Base-by-base conservation (phyloP, 2,113 vertebrate genomes). In the Oplegnathus fasciatus region DNA sequence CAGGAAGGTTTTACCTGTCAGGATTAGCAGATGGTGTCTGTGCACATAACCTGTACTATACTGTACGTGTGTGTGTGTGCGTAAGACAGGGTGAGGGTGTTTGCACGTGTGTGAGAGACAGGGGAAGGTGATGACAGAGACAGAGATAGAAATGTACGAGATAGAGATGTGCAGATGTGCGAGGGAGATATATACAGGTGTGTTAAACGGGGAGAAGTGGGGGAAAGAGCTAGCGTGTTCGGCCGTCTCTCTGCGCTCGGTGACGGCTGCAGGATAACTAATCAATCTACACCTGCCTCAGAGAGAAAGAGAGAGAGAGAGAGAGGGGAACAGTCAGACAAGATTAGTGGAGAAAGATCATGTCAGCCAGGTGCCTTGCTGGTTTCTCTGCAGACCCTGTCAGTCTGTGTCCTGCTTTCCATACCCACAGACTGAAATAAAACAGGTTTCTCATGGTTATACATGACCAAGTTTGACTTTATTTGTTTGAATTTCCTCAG, bases 201-300 rank as follows among this genome's bases (percentile, higher is more conserved):
- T 86, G 92, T 80, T 80, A 83, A 83, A 81, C 10, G 6, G 32
- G 61, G 82, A 68, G 61, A 83, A 71, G 77, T 50, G 1, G 40
- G 40, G 52, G 58, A 50, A 52, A 17, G 75, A 40, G 60, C 48
- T 44, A 54, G 17, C 37, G 15, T 52, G 65, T 66, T 80, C 44
- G 55, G 82, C 74, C 46, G 60, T 78, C 80, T 85, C 85, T 48
- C 64, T 57, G 80, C 13, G 34, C 81, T 70, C 30, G 4, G 83
- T 40, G 89, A 92, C 83, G 80, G 80, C 89, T 83, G 82, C 86
- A 82, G 91, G 91, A 91, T 82, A 92, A 88, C 90, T 92, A 92
- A 94, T 94, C 92, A 91, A 91, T 94, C 90, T 70, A 82, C 72
- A 82, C 69, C 90, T 93, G 88, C 82, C 91, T 83, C 15, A 80